Evolutionary conservation across 2,888 invertebrate species (phyloP).

Genomic region (Eremobia ochroleuca): DNA sequence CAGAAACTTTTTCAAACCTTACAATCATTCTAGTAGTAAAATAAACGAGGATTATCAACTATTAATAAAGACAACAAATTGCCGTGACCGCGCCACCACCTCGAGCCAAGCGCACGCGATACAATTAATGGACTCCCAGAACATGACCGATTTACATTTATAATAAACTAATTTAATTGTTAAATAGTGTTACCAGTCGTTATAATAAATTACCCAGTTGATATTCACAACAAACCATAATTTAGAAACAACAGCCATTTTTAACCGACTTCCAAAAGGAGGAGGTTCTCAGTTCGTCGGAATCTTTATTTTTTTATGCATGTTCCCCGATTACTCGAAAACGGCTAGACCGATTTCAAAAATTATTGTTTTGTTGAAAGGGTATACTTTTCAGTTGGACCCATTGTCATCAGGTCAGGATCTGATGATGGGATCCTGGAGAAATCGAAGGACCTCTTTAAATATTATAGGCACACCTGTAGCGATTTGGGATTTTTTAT

Average conservation of each 20-base stretch:
- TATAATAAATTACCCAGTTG: not conserved
- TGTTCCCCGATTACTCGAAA: too few species aligned
- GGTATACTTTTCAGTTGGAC: too few species aligned
- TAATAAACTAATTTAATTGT: conserved; percentile 36
- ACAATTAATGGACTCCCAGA: conserved; percentile 46
- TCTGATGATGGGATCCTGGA: too few species aligned
- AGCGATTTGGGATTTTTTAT: too few species aligned
- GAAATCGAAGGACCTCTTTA: too few species aligned
- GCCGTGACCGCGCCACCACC: conserved; percentile 16
- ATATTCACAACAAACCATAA: not conserved
- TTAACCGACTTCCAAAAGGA: too few species aligned
- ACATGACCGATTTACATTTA: conserved; percentile 42
- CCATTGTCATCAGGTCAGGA: too few species aligned
- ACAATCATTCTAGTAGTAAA: not conserved
- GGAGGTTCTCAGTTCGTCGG: too few species aligned
- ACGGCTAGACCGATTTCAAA: too few species aligned
- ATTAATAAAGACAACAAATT: conserved; percentile 37
- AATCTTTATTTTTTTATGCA: too few species aligned
- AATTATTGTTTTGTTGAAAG: too few species aligned
- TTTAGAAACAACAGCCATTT: conserved; percentile 1
- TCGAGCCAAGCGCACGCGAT: conserved; percentile 53
- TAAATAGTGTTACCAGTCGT: not conserved
- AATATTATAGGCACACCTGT: too few species aligned
- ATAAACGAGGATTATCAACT: conserved; percentile 5
- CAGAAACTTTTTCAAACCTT: not conserved